Evolutionary conservation across 2,113 vertebrate genomes (phyloP), one percentile per base, ranked within the genome.

Genomic region (Sebastes fasciatus): DNA sequence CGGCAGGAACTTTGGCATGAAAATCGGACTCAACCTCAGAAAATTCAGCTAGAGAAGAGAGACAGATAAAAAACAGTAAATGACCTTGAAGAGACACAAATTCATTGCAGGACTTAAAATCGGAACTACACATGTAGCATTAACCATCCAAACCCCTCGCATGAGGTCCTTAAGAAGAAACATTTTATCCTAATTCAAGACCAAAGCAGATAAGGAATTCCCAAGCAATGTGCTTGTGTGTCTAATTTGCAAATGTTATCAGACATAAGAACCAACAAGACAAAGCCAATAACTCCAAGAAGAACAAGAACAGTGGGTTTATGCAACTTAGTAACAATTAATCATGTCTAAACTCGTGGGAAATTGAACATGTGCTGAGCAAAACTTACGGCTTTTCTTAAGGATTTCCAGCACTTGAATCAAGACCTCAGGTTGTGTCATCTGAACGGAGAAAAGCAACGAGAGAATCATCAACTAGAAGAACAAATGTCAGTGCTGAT

Each of bases 1-100:
- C 96, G 83, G 98, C 96, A 85, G 98, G 98, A 95, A 99, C 97
- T 96, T 99, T 99, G 93, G 98, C 97, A 45, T 99, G 98, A 94
- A 99, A 99, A 95, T 99, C 98, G 19, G 98, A 99, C 94, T 99
- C 98, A 65, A 99, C 98, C 49, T 99, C 98, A 40, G 94, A 94
- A 93, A 96, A 99, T 83, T 95, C 94, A 84, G 95, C 98, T 99
- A 86, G 4, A 90, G 51, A 84, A 70, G 45, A 90, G 12, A 79
- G 9, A 52, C 5, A 40, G 1, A 64, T 21, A 34, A 52, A 17
- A 12, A 14, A 54, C 0, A 19, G 3, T 26, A 19, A 66, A 51
- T 8, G 1, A 49, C 4, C 11, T 9, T 19, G 2, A 19, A 11
- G 68, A 19, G 4, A 69, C 8, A 34, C 2, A 21, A 48, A 49